Evolutionary conservation across 2,113 vertebrate species (phyloP).

Genomic region (Sinocyclocheilus anshuiensis): DNA sequence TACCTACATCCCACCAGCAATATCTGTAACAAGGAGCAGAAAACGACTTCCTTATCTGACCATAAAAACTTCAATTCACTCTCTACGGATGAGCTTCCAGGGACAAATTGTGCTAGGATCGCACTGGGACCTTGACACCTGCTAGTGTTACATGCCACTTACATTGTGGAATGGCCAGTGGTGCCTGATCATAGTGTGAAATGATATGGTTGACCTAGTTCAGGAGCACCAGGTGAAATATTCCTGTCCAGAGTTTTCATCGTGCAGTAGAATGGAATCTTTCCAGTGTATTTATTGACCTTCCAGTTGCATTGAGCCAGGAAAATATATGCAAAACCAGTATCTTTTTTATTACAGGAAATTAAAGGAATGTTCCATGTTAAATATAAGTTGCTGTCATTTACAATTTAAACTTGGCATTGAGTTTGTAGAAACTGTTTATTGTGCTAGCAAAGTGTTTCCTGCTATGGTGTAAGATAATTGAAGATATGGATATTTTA

Average conservation of each 20-base stretch:
- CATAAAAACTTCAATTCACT: conserved; percentile 28
- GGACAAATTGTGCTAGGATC: conserved; percentile 22
- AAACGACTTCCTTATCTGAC: conserved; percentile 24
- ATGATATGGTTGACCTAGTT: neutral
- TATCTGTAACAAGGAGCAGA: conserved; percentile 20
- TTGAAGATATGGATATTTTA: neutral
- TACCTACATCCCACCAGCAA: neutral
- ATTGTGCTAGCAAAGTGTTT: neutral
- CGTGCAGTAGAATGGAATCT: neutral
- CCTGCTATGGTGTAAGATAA: neutral
- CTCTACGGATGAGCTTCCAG: conserved; percentile 33
- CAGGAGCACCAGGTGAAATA: conserved; percentile 13
- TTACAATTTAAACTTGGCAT: neutral
- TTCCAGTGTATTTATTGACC: neutral
- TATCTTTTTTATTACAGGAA: neutral
- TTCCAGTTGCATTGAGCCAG: neutral
- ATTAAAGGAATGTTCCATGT: neutral
- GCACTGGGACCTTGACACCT: conserved; percentile 12
- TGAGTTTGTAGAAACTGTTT: neutral
- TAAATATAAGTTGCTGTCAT: neutral
- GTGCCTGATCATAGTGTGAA: conserved; percentile 23
- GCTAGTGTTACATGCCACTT: conserved; percentile 13
- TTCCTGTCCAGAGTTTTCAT: neutral
- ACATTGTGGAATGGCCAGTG: neutral
- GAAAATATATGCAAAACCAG: conserved; percentile 3